Percentiles rank a stretch among this genome's conserved stretches.
Evolutionary conservation across 2,888 invertebrate genomes (phyloP).

Genomic region (Phytoseiulus persimilis): DNA sequence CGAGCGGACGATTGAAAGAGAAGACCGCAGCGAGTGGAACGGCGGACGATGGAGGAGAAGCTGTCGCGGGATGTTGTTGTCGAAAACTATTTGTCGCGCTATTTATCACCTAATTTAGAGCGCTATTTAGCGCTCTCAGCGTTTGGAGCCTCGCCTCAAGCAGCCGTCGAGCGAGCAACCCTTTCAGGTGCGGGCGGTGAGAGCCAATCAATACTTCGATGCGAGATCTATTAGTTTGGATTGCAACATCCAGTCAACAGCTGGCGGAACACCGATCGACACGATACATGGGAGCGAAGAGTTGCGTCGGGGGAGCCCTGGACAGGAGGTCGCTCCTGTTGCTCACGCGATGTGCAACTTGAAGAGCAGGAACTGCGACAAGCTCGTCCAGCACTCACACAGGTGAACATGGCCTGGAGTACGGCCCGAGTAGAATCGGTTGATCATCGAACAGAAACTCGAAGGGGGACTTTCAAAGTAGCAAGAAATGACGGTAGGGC

Average conservation of each 20-base stretch:
- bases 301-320: neutral
- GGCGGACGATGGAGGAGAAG: neutral
- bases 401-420: too few relatives aligned
- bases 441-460: neutral
- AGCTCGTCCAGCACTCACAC: too few relatives aligned
- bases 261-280: neutral
- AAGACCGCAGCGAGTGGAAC: too few relatives aligned
- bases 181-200: neutral
- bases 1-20: neutral
- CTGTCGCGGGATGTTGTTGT: neutral
- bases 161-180: neutral
- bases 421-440: too few relatives aligned
- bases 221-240: neutral
- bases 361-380: too few relatives aligned
- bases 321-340: neutral
- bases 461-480: neutral
- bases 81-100: neutral
- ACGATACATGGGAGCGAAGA: neutral
- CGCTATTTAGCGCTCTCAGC: neutral
- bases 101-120: conserved; percentile 5
- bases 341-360: too few relatives aligned
- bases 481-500: neutral
- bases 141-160: neutral
- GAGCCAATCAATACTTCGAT: neutral
- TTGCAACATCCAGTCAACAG: neutral